Conservation (phyloP, 2,113 vertebrate genomes). For the Phalacrocorax aristotelis region DNA sequence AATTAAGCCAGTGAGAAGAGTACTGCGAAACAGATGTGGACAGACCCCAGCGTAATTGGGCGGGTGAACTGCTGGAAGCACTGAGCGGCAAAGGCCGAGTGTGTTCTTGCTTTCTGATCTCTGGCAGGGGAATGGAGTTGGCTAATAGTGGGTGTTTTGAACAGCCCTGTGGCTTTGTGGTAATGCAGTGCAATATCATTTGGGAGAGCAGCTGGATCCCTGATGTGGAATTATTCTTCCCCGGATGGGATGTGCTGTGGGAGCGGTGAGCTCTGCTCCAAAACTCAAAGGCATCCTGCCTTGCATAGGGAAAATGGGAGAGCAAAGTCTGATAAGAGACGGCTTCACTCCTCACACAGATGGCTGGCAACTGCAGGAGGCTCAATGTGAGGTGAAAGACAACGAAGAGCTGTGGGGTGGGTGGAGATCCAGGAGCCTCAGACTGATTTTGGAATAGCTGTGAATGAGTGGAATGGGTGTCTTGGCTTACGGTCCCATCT, state of each 20-base stretch:
- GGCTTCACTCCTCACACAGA: neutral
- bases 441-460: neutral
- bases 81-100: neutral
- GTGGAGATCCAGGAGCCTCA: neutral
- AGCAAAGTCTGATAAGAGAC: neutral
- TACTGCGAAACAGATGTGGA: conserved; percentile 49
- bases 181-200: neutral
- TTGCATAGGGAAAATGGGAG: neutral
- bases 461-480: neutral
- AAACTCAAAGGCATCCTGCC: neutral
- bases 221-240: conserved; percentile 25
- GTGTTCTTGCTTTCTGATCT: conserved; percentile 32
- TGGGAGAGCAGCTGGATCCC: conserved; percentile 41
- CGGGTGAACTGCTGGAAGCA: neutral
- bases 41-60: neutral
- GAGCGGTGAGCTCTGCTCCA: neutral
- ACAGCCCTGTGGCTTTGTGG: conserved; percentile 44
- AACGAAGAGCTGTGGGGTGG: neutral
- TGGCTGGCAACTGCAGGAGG: neutral
- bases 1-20: conserved; percentile 46
- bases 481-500: neutral
- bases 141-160: conserved; percentile 19
- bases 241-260: neutral
- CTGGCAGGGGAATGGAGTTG: conserved; percentile 17
- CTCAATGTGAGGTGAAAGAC: neutral